Percentiles rank a stretch among this genome's conserved stretches.
Evolutionary conservation across 2,797 vertebrate species (phyloP).

Genomic region (Nasua narica): DNA sequence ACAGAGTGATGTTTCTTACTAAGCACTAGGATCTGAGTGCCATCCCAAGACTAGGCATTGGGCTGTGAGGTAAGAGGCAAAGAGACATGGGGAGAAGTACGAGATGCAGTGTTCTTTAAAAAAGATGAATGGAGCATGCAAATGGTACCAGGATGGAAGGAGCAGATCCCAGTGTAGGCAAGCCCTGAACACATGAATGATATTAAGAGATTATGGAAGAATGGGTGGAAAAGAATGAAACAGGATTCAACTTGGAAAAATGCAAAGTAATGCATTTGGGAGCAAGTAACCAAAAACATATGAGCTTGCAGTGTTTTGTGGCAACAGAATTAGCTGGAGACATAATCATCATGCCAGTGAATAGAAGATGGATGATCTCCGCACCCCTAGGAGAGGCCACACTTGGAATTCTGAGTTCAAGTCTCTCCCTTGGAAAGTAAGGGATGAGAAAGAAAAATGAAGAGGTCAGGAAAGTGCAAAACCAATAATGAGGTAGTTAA

Average conservation of each 20-base stretch:
- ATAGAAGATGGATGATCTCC: background rate
- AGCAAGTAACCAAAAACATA: conserved; percentile 69
- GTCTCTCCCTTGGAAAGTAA: conserved; percentile 25
- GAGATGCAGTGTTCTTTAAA: background rate
- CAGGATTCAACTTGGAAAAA: conserved; percentile 63
- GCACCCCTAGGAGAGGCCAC: background rate
- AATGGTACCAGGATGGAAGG: conserved; percentile 31
- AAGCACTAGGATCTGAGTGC: background rate
- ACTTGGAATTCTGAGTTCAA: conserved; percentile 36
- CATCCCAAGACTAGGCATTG: background rate
- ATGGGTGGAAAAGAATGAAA: conserved; percentile 47
- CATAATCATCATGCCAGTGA: background rate
- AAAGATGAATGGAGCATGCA: background rate
- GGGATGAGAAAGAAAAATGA: background rate
- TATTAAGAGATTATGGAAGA: conserved; percentile 69
- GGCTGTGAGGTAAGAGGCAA: background rate
- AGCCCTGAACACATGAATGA: conserved; percentile 58
- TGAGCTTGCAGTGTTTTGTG: conserved; percentile 31
- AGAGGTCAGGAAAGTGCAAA: background rate
- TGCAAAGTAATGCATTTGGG: conserved; percentile 61
- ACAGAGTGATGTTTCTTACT: background rate
- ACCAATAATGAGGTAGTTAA: background rate
- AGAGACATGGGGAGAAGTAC: background rate
- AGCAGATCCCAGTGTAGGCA: conserved; percentile 40
- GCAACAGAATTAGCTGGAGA: background rate